phyloP scores from a whole-genome alignment of 1,140 invertebrate species.

The Rhyzopertha dominica region DNA sequence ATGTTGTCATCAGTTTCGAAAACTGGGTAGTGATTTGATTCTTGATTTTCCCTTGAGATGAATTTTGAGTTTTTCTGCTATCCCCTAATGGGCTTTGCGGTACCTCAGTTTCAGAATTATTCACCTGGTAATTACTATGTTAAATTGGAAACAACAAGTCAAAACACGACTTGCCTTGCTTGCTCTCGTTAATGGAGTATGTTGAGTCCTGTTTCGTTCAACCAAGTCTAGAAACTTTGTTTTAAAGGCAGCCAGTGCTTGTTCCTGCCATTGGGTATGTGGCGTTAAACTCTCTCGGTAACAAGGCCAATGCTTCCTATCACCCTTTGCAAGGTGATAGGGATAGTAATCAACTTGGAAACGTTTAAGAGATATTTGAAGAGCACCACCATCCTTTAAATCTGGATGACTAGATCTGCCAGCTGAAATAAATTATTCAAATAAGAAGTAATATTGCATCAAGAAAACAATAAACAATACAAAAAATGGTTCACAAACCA shows the following conservation, averaged over 20 bases:
- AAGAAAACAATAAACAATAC: conserved; percentile 6
- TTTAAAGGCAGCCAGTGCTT: conserved; percentile 64
- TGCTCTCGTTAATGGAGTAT: conserved; percentile 53
- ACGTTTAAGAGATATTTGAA: conserved; percentile 85
- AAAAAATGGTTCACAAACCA: not conserved
- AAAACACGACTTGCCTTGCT: conserved; percentile 32
- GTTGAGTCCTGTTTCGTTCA: conserved; percentile 55
- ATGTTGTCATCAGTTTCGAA: conserved; percentile 87
- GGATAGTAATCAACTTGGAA: conserved; percentile 96
- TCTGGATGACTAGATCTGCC: conserved; percentile 79
- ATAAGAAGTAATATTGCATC: not conserved
- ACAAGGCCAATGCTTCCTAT: conserved; percentile 80
- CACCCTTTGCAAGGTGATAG: conserved; percentile 80
- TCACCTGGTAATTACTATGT: not conserved
- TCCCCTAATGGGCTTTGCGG: conserved; percentile 4
- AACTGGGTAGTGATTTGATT: conserved; percentile 67
- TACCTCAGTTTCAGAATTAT: conserved; percentile 1
- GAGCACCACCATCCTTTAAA: conserved; percentile 83
- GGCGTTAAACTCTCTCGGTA: conserved; percentile 63
- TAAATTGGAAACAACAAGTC: conserved; percentile 5
- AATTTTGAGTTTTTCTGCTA: conserved; percentile 13
- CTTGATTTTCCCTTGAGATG: conserved; percentile 49
- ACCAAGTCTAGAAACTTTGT: conserved; percentile 59
- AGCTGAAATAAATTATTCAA: conserved; percentile 49
- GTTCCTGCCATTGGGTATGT: conserved; percentile 69